phyloP scores from a whole-genome alignment of 2,888 invertebrate genomes.

The Netelia virgata region DNA sequence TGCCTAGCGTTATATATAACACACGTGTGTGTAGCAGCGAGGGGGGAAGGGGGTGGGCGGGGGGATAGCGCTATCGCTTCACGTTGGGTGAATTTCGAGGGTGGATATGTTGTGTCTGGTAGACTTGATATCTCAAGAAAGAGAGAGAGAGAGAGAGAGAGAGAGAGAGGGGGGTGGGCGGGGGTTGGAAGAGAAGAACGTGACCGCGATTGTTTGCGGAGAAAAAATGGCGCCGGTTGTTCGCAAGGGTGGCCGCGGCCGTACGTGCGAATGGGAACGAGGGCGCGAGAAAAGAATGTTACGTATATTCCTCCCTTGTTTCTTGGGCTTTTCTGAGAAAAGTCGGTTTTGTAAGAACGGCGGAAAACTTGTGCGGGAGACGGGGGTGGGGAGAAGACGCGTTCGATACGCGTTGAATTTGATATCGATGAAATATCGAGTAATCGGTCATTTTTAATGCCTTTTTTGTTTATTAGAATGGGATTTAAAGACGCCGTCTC shows the following conservation, averaged over 20 bases:
- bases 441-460: too few species aligned
- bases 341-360: neutral
- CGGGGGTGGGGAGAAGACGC: too few species aligned
- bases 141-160: conserved; percentile 8
- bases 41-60: too few species aligned
- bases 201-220: conserved; percentile 65
- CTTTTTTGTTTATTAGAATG: too few species aligned
- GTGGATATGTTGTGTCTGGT: conserved; percentile 43
- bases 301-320: conserved; percentile 37
- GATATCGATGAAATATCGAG: too few species aligned
- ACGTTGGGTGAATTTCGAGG: conserved; percentile 43
- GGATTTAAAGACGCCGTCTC: too few species aligned
- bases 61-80: neutral
- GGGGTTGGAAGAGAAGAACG: conserved; percentile 35
- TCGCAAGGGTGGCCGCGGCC: conserved; percentile 17
- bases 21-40: neutral
- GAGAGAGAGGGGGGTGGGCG: conserved; percentile 20
- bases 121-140: conserved; percentile 52
- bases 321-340: conserved; percentile 15
- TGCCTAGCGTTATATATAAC: conserved; percentile 21
- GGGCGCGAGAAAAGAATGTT: conserved; percentile 52
- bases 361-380: too few species aligned
- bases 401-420: too few species aligned
- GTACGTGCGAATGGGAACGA: conserved; percentile 59
- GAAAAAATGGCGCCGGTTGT: conserved; percentile 59